A percentile compares a stretch with the other conserved stretches of the same genome.
Evolutionary conservation across 2,113 vertebrate species (phyloP).

Genomic region (Rhynchopsitta pachyrhyncha): DNA sequence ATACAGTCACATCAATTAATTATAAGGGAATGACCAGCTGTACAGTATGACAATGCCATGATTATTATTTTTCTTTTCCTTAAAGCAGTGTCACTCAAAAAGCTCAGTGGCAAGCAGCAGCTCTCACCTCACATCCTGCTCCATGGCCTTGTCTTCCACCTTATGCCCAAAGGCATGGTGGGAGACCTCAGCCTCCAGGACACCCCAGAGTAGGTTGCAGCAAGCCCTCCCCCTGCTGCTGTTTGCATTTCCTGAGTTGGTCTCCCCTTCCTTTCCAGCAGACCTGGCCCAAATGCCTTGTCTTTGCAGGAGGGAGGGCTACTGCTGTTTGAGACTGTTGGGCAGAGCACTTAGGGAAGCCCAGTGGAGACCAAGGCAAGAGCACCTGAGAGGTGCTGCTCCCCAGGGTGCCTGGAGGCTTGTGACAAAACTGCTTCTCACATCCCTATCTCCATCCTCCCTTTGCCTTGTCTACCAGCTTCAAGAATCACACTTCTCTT

Average conservation of each 20-base stretch:
- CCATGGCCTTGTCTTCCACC: neutral
- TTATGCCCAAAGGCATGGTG: accelerated
- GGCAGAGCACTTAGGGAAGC: neutral
- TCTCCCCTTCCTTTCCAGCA: neutral
- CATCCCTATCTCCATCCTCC: neutral
- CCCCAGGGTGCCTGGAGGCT: neutral
- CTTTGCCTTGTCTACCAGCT: neutral
- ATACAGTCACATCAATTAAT: neutral
- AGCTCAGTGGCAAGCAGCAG: neutral
- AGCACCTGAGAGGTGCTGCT: neutral
- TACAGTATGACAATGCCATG: accelerated
- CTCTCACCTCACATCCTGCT: neutral
- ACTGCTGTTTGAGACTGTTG: neutral
- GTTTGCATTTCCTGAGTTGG: neutral
- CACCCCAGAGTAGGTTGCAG: neutral
- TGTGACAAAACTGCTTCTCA: neutral
- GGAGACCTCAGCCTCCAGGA: neutral
- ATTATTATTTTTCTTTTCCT: neutral
- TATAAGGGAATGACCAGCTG: neutral
- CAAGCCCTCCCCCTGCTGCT: accelerated
- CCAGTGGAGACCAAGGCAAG: neutral
- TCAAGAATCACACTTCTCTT: neutral
- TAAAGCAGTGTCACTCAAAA: neutral
- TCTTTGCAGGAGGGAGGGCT: neutral
- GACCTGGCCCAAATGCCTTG: neutral